Evolutionary conservation across 1,140 invertebrate species (phyloP).

Genomic region (Watersipora subatra): DNA sequence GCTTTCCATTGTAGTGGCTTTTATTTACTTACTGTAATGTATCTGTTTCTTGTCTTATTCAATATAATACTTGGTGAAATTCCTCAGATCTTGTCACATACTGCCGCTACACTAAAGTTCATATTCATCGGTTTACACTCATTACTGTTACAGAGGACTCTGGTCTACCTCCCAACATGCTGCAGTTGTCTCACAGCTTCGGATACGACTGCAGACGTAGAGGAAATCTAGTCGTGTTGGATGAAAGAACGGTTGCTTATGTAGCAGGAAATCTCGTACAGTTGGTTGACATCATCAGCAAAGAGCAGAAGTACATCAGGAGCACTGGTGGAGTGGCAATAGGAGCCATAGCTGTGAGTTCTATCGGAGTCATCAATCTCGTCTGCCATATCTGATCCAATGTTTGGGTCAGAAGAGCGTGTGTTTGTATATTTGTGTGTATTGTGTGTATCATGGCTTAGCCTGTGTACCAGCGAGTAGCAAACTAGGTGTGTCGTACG

Average conservation of each 20-base stretch:
- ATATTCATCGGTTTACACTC: too few species aligned
- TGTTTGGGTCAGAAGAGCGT: background rate
- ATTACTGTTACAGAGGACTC: slow-evolving; percentile 13
- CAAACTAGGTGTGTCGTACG: too few species aligned
- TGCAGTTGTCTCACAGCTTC: slow-evolving; percentile 50
- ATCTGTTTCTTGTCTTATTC: too few species aligned
- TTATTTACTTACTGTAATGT: too few species aligned
- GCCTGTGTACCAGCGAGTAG: background rate
- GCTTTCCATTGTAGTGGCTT: too few species aligned
- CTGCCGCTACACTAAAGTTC: too few species aligned
- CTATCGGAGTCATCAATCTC: too few species aligned
- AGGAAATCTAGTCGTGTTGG: slow-evolving; percentile 62
- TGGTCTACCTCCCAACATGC: background rate
- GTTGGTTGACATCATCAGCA: slow-evolving; percentile 52
- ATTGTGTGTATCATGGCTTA: background rate
- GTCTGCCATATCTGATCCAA: too few species aligned
- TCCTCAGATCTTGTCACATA: too few species aligned
- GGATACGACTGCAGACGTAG: slow-evolving; percentile 69
- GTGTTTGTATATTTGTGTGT: background rate
- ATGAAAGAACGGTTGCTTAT: slow-evolving; percentile 58
- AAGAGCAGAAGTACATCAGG: slow-evolving; percentile 52
- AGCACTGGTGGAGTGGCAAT: slow-evolving; percentile 61
- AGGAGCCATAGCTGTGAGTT: slow-evolving; percentile 58
- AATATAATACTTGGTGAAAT: too few species aligned
- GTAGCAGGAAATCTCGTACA: slow-evolving; percentile 65